Evolutionary conservation across 2,113 vertebrate species (phyloP).

Genomic region (Empidonax alnorum): DNA sequence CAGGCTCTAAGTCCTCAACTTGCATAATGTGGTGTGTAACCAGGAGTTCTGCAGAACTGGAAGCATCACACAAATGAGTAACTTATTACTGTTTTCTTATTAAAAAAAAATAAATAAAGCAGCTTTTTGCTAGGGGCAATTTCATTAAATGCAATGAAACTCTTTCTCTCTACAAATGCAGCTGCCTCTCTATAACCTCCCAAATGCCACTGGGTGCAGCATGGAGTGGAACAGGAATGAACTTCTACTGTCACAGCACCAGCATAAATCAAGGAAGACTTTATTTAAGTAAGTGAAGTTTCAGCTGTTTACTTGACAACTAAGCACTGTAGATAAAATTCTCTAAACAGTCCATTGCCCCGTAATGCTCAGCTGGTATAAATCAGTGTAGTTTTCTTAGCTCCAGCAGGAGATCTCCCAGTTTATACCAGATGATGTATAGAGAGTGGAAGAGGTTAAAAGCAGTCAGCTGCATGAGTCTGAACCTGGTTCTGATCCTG

Average conservation of each 20-base stretch:
- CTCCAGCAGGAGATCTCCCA: neutral
- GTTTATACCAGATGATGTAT: neutral
- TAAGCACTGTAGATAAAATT: neutral
- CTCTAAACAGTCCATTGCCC: neutral
- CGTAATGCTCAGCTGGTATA: neutral
- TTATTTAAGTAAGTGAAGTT: neutral
- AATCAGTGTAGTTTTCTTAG: neutral
- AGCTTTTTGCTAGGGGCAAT: neutral
- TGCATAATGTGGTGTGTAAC: neutral
- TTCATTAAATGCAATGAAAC: neutral
- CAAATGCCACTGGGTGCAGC: neutral
- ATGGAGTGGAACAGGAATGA: neutral
- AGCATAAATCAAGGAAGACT: constrained; percentile 11
- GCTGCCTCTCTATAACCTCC: neutral
- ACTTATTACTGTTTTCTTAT: neutral
- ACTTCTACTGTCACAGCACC: neutral
- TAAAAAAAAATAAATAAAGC: neutral
- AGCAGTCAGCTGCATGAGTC: neutral
- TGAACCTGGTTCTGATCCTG: neutral
- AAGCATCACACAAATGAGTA: neutral
- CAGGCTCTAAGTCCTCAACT: neutral
- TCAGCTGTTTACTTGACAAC: constrained; percentile 24
- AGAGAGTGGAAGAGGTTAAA: constrained; percentile 1
- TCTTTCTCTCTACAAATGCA: neutral
- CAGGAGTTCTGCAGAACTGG: neutral